These are phyloP conservation scores for Buphagus erythrorhynchus DNA, from an alignment of 2,797 vertebrate genomes.

Conservation along the genomic window DNA sequence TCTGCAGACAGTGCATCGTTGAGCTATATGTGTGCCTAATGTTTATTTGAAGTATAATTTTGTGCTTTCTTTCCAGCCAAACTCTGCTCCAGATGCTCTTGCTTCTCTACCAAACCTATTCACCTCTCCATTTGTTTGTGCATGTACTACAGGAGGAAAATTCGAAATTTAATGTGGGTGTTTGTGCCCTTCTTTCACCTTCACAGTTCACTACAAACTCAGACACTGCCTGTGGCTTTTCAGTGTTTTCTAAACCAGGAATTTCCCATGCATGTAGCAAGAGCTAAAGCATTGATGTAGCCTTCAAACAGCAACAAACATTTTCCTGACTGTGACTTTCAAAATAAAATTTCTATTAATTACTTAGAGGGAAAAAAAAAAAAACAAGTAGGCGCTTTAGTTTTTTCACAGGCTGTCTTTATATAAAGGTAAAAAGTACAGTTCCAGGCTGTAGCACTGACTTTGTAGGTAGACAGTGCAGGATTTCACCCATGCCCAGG, in stretches of 20 bases:
- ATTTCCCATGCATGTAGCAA: neutral
- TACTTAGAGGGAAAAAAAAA: neutral
- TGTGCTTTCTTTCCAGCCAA: neutral
- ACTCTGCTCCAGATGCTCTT: neutral
- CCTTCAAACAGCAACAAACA: neutral
- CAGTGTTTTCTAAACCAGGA: neutral
- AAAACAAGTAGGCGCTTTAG: neutral
- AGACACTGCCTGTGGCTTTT: neutral
- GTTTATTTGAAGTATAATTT: neutral
- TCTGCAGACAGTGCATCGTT: neutral
- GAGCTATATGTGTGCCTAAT: neutral
- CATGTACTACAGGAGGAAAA: neutral
- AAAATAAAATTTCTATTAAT: neutral
- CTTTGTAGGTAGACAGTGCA: neutral
- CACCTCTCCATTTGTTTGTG: neutral
- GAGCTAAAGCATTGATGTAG: neutral
- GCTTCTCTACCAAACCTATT: neutral
- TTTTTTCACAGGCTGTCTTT: neutral
- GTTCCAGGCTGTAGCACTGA: neutral
- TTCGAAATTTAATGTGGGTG: accelerated
- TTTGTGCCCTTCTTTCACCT: neutral
- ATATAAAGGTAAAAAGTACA: neutral
- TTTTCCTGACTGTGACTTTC: neutral
- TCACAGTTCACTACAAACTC: neutral
- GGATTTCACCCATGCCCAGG: neutral